A percentile compares a stretch with the other conserved stretches of the same genome.
Conservation (phyloP, 2,797 vertebrate genomes). For the Platalea minor region DNA sequence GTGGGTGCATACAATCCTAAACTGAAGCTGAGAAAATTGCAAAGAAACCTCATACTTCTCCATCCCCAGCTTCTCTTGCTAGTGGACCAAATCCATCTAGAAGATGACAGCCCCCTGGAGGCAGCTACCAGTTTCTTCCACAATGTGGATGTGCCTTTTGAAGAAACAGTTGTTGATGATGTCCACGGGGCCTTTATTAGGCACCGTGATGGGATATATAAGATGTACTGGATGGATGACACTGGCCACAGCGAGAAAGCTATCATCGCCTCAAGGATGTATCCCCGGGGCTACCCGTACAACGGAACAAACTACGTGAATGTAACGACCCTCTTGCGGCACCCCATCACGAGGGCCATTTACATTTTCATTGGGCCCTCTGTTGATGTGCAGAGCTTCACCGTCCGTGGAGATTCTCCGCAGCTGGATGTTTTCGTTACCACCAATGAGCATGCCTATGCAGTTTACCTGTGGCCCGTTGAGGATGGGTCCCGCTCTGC, state of each 20-base stretch:
- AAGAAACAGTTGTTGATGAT: constrained; percentile 78
- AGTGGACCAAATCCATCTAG: constrained; percentile 90
- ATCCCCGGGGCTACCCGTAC: constrained; percentile 91
- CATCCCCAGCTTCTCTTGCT: constrained; percentile 92
- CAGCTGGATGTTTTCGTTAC: constrained; percentile 87
- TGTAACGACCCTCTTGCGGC: constrained; percentile 87
- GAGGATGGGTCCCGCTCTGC: constrained; percentile 81
- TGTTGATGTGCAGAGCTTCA: constrained; percentile 89
- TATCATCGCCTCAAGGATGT: constrained; percentile 82
- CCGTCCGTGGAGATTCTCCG: constrained; percentile 83
- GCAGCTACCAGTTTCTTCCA: constrained; percentile 92
- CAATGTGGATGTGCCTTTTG: constrained; percentile 92
- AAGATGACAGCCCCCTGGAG: constrained; percentile 81
- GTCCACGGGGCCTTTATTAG: constrained; percentile 87
- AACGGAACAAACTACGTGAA: constrained; percentile 96
- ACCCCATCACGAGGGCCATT: constrained; percentile 85
- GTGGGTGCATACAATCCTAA: constrained; percentile 86
- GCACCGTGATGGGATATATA: constrained; percentile 84
- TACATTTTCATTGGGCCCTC: constrained; percentile 93
- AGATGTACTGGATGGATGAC: constrained; percentile 98
- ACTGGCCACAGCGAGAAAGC: constrained; percentile 87
- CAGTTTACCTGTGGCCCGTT: constrained; percentile 83
- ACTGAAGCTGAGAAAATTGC: constrained; percentile 85
- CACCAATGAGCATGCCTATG: constrained; percentile 85
- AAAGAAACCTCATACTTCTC: constrained; percentile 92